These are phyloP conservation scores for Cervus canadensis DNA, from an alignment of 2,113 vertebrate species.

Conservation along the genomic window DNA sequence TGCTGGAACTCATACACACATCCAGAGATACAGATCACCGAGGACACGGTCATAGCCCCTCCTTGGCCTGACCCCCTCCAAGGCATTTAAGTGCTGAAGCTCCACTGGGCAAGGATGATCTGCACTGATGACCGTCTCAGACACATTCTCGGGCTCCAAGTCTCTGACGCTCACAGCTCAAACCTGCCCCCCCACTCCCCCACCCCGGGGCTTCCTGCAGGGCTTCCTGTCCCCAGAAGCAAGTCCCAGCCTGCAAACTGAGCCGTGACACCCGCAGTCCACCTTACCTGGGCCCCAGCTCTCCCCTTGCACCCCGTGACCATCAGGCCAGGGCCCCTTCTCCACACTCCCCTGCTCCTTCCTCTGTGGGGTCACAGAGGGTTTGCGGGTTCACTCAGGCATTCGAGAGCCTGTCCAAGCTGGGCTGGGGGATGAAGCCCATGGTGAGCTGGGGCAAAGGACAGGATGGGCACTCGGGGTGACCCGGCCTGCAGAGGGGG, in stretches of 20 bases:
- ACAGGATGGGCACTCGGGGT: not conserved
- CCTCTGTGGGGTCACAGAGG: not conserved
- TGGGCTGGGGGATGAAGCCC: not conserved
- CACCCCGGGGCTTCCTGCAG: not conserved
- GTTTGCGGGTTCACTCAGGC: not conserved
- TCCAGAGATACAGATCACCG: not conserved
- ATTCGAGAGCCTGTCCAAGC: not conserved
- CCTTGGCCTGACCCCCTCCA: not conserved
- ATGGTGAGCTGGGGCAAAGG: too few relatives aligned
- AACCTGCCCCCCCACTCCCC: not conserved
- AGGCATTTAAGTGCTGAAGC: not conserved
- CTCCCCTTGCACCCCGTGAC: not conserved
- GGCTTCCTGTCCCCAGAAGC: not conserved
- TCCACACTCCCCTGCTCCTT: not conserved
- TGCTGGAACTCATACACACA: not conserved
- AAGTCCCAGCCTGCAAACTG: not conserved
- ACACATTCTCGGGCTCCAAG: accelerated
- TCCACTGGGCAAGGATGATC: accelerated
- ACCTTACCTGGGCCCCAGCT: too few relatives aligned
- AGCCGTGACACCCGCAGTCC: not conserved
- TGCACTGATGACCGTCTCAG: accelerated
- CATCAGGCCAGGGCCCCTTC: not conserved
- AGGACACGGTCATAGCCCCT: too few relatives aligned
- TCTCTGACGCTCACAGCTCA: not conserved
- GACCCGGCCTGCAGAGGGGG: not conserved